Percentiles rank a stretch among this genome's conserved stretches.
Evolutionary conservation across 2,888 invertebrate genomes (phyloP).

Genomic region (Oxyscelio sp.): DNA sequence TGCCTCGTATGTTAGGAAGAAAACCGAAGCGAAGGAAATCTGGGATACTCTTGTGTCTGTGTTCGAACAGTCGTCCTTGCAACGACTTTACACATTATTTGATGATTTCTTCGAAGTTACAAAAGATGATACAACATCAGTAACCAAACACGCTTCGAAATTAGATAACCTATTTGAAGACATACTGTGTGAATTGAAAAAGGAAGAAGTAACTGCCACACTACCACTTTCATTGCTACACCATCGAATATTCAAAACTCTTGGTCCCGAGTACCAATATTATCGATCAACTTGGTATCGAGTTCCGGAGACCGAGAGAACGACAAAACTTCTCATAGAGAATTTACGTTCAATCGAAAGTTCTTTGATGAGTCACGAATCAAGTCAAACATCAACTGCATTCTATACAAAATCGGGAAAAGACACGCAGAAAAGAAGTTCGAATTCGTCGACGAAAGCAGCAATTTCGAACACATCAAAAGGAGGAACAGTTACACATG

Average conservation of each 20-base stretch:
- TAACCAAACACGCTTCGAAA: conserved; percentile 55
- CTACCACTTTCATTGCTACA: conserved; percentile 74
- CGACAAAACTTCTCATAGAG: conserved; percentile 71
- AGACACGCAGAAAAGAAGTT: no score
- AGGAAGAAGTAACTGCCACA: conserved; percentile 56
- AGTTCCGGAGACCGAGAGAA: conserved; percentile 69
- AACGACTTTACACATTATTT: conserved; percentile 74
- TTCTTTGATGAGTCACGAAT: conserved; percentile 40
- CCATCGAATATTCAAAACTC: conserved; percentile 75
- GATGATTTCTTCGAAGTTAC: conserved; percentile 65
- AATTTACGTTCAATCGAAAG: conserved; percentile 68
- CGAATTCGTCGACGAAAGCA: no score
- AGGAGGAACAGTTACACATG: no score
- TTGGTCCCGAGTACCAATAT: conserved; percentile 72
- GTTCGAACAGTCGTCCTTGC: no score
- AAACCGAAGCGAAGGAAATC: conserved; percentile 76
- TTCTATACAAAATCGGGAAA: conserved; percentile 60
- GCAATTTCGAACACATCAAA: no score
- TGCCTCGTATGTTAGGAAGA: conserved; percentile 71
- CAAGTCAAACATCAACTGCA: conserved; percentile 45
- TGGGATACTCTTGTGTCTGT: conserved; percentile 73
- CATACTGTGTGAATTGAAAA: conserved; percentile 62
- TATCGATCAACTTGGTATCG: no score
- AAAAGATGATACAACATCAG: conserved; percentile 52
- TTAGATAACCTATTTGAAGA: conserved; percentile 74